A percentile compares a stretch with the other conserved stretches of the same genome.
These are phyloP conservation scores for Dynastes tityus DNA, from an alignment of 2,888 invertebrate genomes.

Conservation along the genomic window DNA sequence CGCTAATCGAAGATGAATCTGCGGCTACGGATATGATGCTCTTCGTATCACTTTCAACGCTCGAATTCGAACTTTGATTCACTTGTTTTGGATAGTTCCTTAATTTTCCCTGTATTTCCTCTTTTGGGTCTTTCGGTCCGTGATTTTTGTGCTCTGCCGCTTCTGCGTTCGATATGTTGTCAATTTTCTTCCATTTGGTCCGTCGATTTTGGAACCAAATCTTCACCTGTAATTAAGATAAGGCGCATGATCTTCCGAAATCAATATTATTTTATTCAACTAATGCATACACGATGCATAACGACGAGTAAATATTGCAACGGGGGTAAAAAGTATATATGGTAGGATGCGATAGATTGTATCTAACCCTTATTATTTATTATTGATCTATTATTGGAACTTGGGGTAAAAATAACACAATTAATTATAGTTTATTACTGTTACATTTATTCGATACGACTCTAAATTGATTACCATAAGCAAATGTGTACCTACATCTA, in stretches of 20 bases:
- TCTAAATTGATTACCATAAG: background rate
- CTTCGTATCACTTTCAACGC: constrained; percentile 68
- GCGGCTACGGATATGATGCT: constrained; percentile 61
- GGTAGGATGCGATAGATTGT: constrained; percentile 37
- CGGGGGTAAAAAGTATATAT: constrained; percentile 45
- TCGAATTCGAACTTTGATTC: constrained; percentile 68
- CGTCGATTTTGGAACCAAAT: constrained; percentile 93
- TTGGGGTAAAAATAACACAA: background rate
- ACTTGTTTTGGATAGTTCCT: constrained; percentile 60
- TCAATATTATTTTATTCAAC: constrained; percentile 57
- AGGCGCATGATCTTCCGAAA: constrained; percentile 60
- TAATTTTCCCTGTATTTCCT: constrained; percentile 56
- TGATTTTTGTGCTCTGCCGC: constrained; percentile 86
- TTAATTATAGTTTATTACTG: constrained; percentile 6
- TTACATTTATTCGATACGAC: background rate
- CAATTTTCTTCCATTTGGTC: constrained; percentile 92
- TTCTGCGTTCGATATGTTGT: constrained; percentile 91
- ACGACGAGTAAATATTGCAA: constrained; percentile 54
- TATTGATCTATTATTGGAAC: constrained; percentile 53
- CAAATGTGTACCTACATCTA: background rate
- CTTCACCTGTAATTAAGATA: constrained; percentile 81
- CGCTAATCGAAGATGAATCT: constrained; percentile 60
- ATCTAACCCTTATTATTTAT: constrained; percentile 48
- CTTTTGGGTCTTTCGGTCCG: constrained; percentile 60
- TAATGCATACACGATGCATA: constrained; percentile 58